phyloP scores from a whole-genome alignment of 2,888 invertebrate genomes.

The Oxycera nigricornis region DNA sequence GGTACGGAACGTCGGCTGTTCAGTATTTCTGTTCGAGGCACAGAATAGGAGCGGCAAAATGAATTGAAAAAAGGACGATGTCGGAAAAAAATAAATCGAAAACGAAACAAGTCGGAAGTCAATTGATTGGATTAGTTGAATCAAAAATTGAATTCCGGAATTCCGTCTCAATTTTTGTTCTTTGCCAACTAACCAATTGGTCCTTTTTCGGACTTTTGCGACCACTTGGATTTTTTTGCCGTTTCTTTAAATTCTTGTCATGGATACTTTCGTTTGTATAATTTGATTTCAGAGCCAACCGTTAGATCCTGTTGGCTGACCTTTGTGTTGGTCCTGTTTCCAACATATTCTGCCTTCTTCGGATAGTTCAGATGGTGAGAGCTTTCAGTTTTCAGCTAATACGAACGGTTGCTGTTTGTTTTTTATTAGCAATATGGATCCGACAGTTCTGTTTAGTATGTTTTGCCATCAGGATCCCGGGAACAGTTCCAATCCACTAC shows the following conservation, averaged over 20 bases:
- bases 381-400: too few species aligned
- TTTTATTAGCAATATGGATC: too few species aligned
- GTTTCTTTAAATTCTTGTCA: constrained; percentile 43
- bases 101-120: constrained; percentile 45
- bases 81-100: constrained; percentile 34
- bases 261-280: constrained; percentile 43
- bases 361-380: too few species aligned
- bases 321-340: too few species aligned
- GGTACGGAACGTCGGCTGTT: neutral
- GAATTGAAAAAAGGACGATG: constrained; percentile 9
- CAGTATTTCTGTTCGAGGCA: neutral
- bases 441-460: too few species aligned
- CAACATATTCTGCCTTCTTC: too few species aligned
- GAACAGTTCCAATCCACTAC: too few species aligned
- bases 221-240: constrained; percentile 10
- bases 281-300: constrained; percentile 20
- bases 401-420: too few species aligned
- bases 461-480: too few species aligned
- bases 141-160: constrained; percentile 46
- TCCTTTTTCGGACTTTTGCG: neutral
- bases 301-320: constrained; percentile 2
- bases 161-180: constrained; percentile 35
- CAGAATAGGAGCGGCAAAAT: neutral
- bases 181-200: neutral
- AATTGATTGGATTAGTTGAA: constrained; percentile 47